Base-by-base conservation (phyloP, 2,888 invertebrate genomes). In the Chrysolina haemoptera region DNA sequence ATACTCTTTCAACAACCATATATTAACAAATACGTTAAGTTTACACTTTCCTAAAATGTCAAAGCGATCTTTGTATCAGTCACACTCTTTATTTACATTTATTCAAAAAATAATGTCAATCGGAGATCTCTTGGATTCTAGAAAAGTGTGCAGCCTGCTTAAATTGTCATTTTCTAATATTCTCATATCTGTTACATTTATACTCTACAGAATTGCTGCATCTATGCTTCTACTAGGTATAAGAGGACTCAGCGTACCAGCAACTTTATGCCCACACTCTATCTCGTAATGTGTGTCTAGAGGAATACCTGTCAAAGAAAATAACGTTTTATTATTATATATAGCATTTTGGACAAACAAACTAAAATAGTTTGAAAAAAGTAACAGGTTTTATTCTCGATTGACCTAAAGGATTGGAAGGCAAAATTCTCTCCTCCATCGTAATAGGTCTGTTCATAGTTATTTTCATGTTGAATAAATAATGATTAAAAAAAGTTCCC, bases 261-360 rank as follows among this genome's bases (percentile, higher is more conserved):
- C 91, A 83, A 94, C 93, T 84, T 94, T 93, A 84, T 93, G 92
- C 72, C 94, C 94, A 82, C 93, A 92, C 89, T 95, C 95, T 85
- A 94, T 91, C 88, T 95, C 95, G 87, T 95, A 95, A 85, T 94
- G 94, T 83, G 95, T 91, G 87, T 95, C 95, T 82, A 94, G 89
- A 73, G 94, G 92, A 81, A 92, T 90, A 85, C 92, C 92, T 93
- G 85, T 62, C 87, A 87, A 77, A 73, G 70, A 66, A 68, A 73
- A 22, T 35, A 35, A 35, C 35, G 4, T 35, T 35, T 35, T 8
- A 35, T 35, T 35, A 8, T 4, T 6, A 8, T 4, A 35, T 35
- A 35, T 35, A 35, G 0, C 35, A 35, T 35, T 35, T 27, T 27
- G 27, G 5, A 27, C 1, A n/a, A n/a, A n/a, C n/a, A n/a, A n/a